These are phyloP conservation scores for Carassius auratus DNA, from an alignment of 2,113 vertebrate genomes.

Conservation along the genomic window DNA sequence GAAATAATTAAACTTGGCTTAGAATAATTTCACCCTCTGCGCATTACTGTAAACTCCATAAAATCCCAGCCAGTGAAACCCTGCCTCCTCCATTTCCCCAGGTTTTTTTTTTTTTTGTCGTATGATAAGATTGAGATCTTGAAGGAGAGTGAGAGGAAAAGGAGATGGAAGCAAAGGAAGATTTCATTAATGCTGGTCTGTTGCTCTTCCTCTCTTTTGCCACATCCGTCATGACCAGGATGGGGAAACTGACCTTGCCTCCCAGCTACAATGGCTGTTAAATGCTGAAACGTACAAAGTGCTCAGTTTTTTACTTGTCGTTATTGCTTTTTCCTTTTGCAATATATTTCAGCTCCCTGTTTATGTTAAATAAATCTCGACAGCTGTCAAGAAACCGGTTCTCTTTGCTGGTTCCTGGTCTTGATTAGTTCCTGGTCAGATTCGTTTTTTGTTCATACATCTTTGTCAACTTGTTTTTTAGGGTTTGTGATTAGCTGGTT, in stretches of 20 bases:
- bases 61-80: slow-evolving; percentile 63
- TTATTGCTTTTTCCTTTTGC: neutral
- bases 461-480: neutral
- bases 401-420: neutral
- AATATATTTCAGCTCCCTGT: neutral
- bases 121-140: slow-evolving; percentile 74
- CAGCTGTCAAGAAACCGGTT: neutral
- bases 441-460: neutral
- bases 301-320: neutral
- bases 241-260: neutral
- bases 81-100: slow-evolving; percentile 55
- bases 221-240: slow-evolving; percentile 49
- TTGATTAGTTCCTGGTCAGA: neutral
- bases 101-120: slow-evolving; percentile 58
- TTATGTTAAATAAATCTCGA: neutral
- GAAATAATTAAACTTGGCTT: slow-evolving; percentile 77
- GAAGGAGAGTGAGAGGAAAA: slow-evolving; percentile 49
- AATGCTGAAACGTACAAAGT: neutral
- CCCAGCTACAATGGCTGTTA: neutral
- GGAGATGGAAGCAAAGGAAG: slow-evolving; percentile 68
- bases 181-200: slow-evolving; percentile 70
- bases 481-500: neutral
- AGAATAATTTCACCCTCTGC: slow-evolving; percentile 78
- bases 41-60: slow-evolving; percentile 78
- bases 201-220: slow-evolving; percentile 71